Base-by-base conservation (phyloP, 2,888 invertebrate species). In the Macrophya alboannulata region DNA sequence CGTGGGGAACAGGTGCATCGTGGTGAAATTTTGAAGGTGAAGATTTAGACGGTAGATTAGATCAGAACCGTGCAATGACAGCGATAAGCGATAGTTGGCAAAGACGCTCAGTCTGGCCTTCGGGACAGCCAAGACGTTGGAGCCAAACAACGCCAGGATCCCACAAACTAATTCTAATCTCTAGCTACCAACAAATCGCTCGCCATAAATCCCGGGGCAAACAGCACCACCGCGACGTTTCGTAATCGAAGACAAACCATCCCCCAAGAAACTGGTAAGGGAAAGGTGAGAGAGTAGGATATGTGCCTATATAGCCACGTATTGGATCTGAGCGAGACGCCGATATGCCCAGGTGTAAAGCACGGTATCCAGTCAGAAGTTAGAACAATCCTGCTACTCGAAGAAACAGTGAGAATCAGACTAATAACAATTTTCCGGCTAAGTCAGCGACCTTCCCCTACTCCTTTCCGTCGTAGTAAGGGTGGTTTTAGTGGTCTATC, bases 161-260 rank as follows among this genome's bases (percentile, higher is more conserved):
- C 89, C 89, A 92, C 92, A 93, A 93, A 93, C 93, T 93, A 93
- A 93, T 93, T 93, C 93, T 92, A 93, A 93, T 93, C 93, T 92
- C 91, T 91, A 88, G 91, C 91, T 91, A 91, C 90, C 92, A 91
- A 93, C 93, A 93, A 93, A 93, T 93, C 92, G 93, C 91, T 90
- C 88, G 89, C 93, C 91, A 93, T 93, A 93, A 93, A 93, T 93
- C 87, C 90, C 88, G 89, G 88, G 89, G 88, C 91, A 89, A 91
- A 92, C 90, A 92, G 91, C 91, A 91, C 90, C 90, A 90, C 91
- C 91, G 90, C 91, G 92, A 92, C 92, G 89, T 90, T 92, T 89
- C 91, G 92, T 91, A 93, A 93, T 93, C 93, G 93, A 93, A 93
- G 93, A 93, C 92, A 93, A 93, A 92, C 93, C 91, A 85, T 85